Conservation (phyloP, 2,888 invertebrate species). For the Hydriomena furcata region DNA sequence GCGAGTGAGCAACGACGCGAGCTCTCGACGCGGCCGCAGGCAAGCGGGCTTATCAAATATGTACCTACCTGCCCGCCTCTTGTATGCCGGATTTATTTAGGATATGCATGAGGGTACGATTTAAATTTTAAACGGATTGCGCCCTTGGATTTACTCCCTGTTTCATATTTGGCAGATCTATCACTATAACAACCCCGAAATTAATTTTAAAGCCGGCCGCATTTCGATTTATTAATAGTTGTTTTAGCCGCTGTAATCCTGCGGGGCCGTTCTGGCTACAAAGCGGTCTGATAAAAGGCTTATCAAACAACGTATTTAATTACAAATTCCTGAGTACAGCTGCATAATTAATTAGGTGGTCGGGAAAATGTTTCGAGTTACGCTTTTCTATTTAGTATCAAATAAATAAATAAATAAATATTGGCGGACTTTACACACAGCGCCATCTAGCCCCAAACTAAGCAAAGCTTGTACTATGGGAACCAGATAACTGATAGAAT, state of each 20-base stretch:
- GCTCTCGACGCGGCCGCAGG: constrained; percentile 55
- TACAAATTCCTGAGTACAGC: constrained; percentile 47
- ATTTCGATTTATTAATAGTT: constrained; percentile 70
- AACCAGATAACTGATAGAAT: no score
- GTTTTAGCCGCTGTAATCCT: constrained; percentile 62
- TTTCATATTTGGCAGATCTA: constrained; percentile 77
- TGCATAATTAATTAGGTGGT: constrained; percentile 48
- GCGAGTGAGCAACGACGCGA: constrained; percentile 64
- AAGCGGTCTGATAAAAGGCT: constrained; percentile 59
- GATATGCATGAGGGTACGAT: constrained; percentile 83
- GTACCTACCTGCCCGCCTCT: constrained; percentile 75
- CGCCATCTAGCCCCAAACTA: no score
- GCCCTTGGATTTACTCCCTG: constrained; percentile 77
- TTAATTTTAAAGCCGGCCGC: constrained; percentile 65
- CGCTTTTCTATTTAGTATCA: constrained; percentile 22
- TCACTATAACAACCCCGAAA: constrained; percentile 62
- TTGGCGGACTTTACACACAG: no score
- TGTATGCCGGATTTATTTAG: constrained; percentile 81
- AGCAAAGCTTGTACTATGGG: no score
- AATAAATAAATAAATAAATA: no score
- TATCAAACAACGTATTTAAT: constrained; percentile 53
- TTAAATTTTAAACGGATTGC: constrained; percentile 84
- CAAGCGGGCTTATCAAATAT: constrained; percentile 79
- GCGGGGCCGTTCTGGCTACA: constrained; percentile 46
- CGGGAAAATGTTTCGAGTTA: constrained; percentile 21